Percentiles rank a stretch among this genome's conserved stretches.
phyloP scores from a whole-genome alignment of 1,140 invertebrate genomes.

The Ericerus pela region DNA sequence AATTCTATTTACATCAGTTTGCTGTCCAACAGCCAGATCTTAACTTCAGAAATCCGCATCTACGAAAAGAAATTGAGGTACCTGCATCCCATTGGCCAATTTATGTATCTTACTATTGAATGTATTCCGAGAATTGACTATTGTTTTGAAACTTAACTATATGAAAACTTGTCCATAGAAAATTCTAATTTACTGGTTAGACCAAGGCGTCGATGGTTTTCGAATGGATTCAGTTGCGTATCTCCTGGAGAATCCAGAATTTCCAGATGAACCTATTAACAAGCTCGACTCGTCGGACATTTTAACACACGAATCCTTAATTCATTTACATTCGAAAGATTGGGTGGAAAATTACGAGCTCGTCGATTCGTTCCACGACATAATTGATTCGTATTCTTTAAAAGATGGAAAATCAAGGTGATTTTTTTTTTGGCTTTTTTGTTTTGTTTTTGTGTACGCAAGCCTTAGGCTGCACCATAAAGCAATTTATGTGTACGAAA shows the following conservation, averaged over 20 bases:
- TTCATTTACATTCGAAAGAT: constrained; percentile 47
- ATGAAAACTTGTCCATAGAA: constrained; percentile 26
- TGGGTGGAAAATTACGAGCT: constrained; percentile 42
- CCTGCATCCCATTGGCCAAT: too few relatives aligned
- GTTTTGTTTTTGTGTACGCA: too few relatives aligned
- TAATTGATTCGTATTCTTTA: constrained; percentile 41
- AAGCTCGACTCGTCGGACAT: constrained; percentile 18
- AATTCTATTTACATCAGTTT: constrained; percentile 65
- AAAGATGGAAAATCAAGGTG: not conserved
- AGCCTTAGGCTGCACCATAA: too few relatives aligned
- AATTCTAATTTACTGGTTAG: constrained; percentile 45
- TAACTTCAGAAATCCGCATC: constrained; percentile 46
- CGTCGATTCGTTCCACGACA: constrained; percentile 43
- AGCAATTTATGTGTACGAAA: too few relatives aligned
- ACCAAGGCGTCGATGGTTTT: constrained; percentile 52
- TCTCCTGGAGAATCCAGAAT: constrained; percentile 32
- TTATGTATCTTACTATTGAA: too few relatives aligned
- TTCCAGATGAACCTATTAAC: constrained; percentile 27
- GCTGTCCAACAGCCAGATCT: constrained; percentile 54
- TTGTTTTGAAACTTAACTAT: too few relatives aligned
- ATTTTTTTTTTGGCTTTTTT: too few relatives aligned
- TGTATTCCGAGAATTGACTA: too few relatives aligned
- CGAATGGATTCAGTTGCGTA: constrained; percentile 43
- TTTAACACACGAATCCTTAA: not conserved
- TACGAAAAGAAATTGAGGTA: constrained; percentile 46